These are phyloP conservation scores for Epinephelus cyanopodus DNA, from an alignment of 2,113 vertebrate species.

Conservation along the genomic window DNA sequence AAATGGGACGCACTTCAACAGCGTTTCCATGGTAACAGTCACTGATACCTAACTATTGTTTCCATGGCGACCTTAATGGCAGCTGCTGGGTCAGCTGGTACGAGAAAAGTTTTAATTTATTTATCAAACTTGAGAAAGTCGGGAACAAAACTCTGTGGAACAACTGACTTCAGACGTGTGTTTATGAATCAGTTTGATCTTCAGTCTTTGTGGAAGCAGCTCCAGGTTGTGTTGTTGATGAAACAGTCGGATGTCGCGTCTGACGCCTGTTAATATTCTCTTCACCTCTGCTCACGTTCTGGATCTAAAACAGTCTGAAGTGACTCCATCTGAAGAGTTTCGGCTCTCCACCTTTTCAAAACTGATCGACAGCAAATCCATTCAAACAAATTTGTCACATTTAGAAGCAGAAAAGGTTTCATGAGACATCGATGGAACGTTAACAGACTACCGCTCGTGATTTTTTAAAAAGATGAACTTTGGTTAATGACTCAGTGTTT, in stretches of 20 bases:
- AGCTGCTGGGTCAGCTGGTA: too few relatives aligned
- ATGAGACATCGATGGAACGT: background rate
- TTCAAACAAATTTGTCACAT: constrained; percentile 14
- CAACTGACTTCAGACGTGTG: too few relatives aligned
- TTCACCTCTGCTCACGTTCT: too few relatives aligned
- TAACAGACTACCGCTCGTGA: background rate
- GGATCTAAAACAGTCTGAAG: constrained; percentile 1
- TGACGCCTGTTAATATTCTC: background rate
- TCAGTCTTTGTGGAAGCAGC: background rate
- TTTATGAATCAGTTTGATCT: background rate
- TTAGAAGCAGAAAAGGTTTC: constrained; percentile 8
- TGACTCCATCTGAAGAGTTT: constrained; percentile 15
- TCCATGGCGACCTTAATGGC: too few relatives aligned
- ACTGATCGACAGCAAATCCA: constrained; percentile 11
- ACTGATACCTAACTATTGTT: too few relatives aligned
- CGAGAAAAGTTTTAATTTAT: too few relatives aligned
- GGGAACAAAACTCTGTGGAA: too few relatives aligned
- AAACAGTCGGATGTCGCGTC: background rate
- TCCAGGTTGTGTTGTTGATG: background rate
- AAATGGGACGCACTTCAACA: too few relatives aligned
- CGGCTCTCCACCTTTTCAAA: constrained; percentile 3
- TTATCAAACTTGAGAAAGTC: too few relatives aligned
- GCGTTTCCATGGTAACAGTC: too few relatives aligned
- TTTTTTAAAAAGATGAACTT: constrained; percentile 7
- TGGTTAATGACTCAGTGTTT: constrained; percentile 23